phyloP scores from a whole-genome alignment of 2,113 vertebrate species.

The Ictalurus punctatus region DNA sequence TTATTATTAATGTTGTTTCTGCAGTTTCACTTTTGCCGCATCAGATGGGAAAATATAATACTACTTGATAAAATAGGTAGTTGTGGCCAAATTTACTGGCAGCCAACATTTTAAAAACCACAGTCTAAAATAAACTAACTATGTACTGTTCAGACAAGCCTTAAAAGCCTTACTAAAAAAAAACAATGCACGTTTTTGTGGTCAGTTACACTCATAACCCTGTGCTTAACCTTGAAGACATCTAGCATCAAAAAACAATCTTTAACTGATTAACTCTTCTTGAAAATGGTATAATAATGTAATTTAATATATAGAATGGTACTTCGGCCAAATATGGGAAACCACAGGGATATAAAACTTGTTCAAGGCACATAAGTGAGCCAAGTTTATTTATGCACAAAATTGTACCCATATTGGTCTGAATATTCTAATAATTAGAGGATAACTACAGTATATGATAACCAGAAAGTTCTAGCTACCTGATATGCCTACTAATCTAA shows the following conservation, averaged over 20 bases:
- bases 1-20: not conserved
- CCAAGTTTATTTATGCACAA: not conserved
- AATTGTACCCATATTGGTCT: not conserved
- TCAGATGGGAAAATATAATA: not conserved
- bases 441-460: not conserved
- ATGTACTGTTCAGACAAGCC: not conserved
- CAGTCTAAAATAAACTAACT: not conserved
- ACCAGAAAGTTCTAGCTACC: not conserved
- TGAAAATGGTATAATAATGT: not conserved
- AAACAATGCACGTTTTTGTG: not conserved
- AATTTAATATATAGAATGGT: not conserved
- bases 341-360: not conserved
- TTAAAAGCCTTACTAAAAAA: not conserved
- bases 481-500: not conserved
- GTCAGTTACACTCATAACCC: not conserved
- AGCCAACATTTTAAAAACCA: not conserved
- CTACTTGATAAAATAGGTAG: not conserved
- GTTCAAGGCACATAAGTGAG: not conserved
- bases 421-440: not conserved
- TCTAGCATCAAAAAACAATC: not conserved
- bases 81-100: conserved; percentile 21
- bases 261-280: not conserved
- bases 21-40: not conserved
- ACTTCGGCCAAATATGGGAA: not conserved
- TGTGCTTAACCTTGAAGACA: not conserved